Base-by-base conservation (phyloP, 2,113 vertebrate species). In the Strigops habroptila region DNA sequence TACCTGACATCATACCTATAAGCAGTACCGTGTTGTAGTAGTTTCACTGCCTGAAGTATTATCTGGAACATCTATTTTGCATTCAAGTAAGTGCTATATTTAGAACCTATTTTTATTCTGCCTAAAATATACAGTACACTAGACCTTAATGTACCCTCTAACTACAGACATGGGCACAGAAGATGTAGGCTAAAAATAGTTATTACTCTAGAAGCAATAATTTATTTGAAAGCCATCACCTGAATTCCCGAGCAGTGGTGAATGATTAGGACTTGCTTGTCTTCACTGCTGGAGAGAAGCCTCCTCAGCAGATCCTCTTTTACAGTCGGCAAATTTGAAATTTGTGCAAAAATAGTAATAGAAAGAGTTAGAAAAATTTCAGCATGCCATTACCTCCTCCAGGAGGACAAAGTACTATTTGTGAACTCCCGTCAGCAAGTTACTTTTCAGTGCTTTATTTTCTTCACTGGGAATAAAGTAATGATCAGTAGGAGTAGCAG, bases 141-240 rank as follows among this genome's bases (percentile, higher is more conserved):
- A 97, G 86, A 97, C 95, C 90, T 95, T 95, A 97, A 95, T 91
- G 76, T 86, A 95, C 75, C 78, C 93, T 97, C 96, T 90, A 92
- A 93, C 93, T 71, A 91, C 71, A 85, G 57, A 83, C 92, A 95
- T 35, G 83, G 91, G 67, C 90, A 76, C 55, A 85, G 92, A 96
- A 88, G 85, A 95, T 91, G 49, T 6, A 86, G 55, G 77, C 91
- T 97, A 95, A 97, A 94, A 97, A 94, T 96, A 95, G 69, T 78
- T 90, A 79, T 69, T 94, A 92, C 86, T 86, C 88, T 93, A 73
- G 81, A 96, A 95, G 84, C 64, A 94, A 53, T 88, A 65, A 94
- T 91, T 97, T 51, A 33, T 86, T 96, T 96, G 91, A 82, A 96
- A 95, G 74, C 89, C 21, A 6, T 78, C 88, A 80, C 89, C 92